These are phyloP conservation scores for Dendropsophus ebraccatus DNA, from an alignment of 2,113 vertebrate genomes.

Conservation along the genomic window DNA sequence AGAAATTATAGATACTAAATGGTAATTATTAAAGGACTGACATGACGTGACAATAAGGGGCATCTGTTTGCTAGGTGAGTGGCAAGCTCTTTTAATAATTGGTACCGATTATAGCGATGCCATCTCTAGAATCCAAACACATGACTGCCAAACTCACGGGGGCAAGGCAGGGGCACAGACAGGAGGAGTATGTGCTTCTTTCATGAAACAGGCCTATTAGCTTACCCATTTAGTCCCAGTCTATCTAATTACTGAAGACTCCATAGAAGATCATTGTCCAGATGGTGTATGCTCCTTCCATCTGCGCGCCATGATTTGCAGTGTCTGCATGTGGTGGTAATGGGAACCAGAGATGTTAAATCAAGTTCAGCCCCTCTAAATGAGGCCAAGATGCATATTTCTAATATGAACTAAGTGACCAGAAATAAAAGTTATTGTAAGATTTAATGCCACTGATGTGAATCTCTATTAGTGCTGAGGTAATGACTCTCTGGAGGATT, in stretches of 20 bases:
- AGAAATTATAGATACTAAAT: not conserved
- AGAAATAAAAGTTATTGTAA: slow-evolving; percentile 17
- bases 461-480: not conserved
- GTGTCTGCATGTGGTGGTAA: slow-evolving; percentile 6
- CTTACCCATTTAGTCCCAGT: slow-evolving; percentile 7
- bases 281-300: not conserved
- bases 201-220: not conserved
- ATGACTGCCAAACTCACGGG: not conserved
- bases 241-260: not conserved
- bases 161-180: not conserved
- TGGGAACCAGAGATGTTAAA: slow-evolving; percentile 33
- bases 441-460: slow-evolving; percentile 16
- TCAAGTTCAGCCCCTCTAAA: not conserved
- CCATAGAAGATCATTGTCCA: not conserved
- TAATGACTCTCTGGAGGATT: slow-evolving; percentile 24
- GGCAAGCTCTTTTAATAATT: not conserved
- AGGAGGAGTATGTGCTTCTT: not conserved
- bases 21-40: not conserved
- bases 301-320: slow-evolving; percentile 13
- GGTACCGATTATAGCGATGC: not conserved
- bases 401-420: not conserved
- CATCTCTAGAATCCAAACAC: not conserved
- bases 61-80: too few relatives aligned
- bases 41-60: not conserved
- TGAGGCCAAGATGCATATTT: slow-evolving; percentile 1